Evolutionary conservation across 2,888 invertebrate genomes (phyloP), one percentile per base, ranked within the genome.

Genomic region (Chalcosyrphus nemorum): DNA sequence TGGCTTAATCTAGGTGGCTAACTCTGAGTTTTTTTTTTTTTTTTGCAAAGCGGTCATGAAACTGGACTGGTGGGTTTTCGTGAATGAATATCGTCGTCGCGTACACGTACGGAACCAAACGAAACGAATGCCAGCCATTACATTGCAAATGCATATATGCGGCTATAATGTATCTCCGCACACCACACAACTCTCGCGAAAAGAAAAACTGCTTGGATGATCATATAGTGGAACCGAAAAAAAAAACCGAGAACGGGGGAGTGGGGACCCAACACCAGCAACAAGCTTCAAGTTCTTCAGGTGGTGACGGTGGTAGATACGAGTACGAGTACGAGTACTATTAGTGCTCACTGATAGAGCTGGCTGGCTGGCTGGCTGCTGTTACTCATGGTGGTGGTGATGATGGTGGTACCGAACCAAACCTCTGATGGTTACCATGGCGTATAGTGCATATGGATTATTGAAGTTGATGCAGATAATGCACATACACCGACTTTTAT

Each of bases 51-150:
- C 78, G 78, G 78, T 84, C 82, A 80, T 80, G 59, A 80, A 85
- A 85, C 84, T 85, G 84, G 84, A 85, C 75, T 85, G 84, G 84
- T 85, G 52, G 75, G 80, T 85, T 85, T 85, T 85, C 84, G 84
- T 85, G 84, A 85, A 85, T 85, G 84, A 85, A 85, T 80, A 80
- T 80, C 70, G 72, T 75, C 72, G 81, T 74, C 47, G n/a, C n/a
- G 57, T 57, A 63, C 65, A 81, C 59, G 65, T 72, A 70, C 78
- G 78, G 47, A 81, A 81, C 75, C n/a, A 68, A 68, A 75, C 75
- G 47, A 74, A 68, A 71, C 81, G 81, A 81, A 71, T 82, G 71
- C 77, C 77, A 70, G 32, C 57, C 81, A 82, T 66, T 72, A 68
- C 78, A 77, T 78, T 81, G 77, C 71, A 57, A n/a, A 72, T 82